Conservation (phyloP, 53 echinoderm and acorn worm species). For the Echinarachnius parma region DNA sequence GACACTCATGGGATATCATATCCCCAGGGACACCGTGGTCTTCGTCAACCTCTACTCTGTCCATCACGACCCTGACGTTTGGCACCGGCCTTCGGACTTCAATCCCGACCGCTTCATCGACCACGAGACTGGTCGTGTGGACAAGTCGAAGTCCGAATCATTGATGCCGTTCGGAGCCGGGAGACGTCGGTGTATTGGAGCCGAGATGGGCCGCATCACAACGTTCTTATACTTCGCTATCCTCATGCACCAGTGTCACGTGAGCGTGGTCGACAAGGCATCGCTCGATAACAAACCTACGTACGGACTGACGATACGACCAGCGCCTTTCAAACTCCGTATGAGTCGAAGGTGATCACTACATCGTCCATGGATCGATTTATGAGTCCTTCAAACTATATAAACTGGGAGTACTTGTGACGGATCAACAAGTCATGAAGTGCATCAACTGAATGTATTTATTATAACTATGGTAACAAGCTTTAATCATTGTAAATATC, state of each 20-base stretch:
- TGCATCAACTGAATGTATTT: too few species aligned
- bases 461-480: too few species aligned
- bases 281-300: conserved; percentile 46
- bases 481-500: too few species aligned
- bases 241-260: conserved; percentile 67
- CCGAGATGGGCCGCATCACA: conserved; percentile 78
- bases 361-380: too few species aligned
- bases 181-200: conserved; percentile 86
- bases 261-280: conserved; percentile 61
- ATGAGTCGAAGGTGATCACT: conserved; percentile 38
- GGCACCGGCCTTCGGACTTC: conserved; percentile 67
- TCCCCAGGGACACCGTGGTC: conserved; percentile 77
- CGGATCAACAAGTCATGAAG: too few species aligned
- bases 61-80: conserved; percentile 48
- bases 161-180: conserved; percentile 85
- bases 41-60: conserved; percentile 84
- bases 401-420: too few species aligned
- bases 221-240: conserved; percentile 83
- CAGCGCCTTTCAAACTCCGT: conserved; percentile 71
- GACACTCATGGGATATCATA: conserved; percentile 56
- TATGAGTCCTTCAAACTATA: too few species aligned
- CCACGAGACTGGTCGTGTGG: conserved; percentile 52
- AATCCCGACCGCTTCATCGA: conserved; percentile 77
- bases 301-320: conserved; percentile 71
- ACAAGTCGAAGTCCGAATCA: conserved; percentile 65